Conservation (phyloP, 2,797 vertebrate species). For the Peromyscus melanophrys region DNA sequence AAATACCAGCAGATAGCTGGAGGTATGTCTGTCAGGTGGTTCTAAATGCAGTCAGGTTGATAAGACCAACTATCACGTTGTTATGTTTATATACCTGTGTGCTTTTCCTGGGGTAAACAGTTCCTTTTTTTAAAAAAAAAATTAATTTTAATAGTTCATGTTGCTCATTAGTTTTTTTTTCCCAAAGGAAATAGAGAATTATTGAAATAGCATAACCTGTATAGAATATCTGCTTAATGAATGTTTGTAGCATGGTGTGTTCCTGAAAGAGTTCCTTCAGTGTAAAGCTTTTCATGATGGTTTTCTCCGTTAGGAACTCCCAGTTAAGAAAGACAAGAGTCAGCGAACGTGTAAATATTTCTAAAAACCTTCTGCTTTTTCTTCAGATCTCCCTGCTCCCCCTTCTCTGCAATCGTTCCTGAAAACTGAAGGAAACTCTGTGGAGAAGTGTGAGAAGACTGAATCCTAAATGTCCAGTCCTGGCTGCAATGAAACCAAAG, state of each 20-base stretch:
- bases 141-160: conserved; percentile 23
- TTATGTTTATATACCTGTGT: not conserved
- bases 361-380: not conserved
- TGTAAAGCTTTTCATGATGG: not conserved
- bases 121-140: not conserved
- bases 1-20: not conserved
- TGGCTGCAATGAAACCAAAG: not conserved
- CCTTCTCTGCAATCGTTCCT: not conserved
- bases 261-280: conserved; percentile 38
- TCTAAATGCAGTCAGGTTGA: not conserved
- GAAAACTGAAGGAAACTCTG: not conserved
- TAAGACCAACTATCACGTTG: not conserved
- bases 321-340: conserved; percentile 25
- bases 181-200: not conserved
- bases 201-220: not conserved
- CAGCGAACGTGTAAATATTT: conserved; percentile 6
- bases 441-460: not conserved
- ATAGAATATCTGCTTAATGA: not conserved
- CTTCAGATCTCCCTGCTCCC: not conserved
- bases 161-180: not conserved
- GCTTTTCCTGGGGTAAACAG: not conserved
- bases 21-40: not conserved
- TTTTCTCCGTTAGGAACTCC: conserved; percentile 25
- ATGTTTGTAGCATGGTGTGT: not conserved
- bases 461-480: not conserved